Evolutionary conservation across 2,888 invertebrate genomes (phyloP), one percentile per base, ranked within the genome.

Genomic region (Sesia bembeciformis): DNA sequence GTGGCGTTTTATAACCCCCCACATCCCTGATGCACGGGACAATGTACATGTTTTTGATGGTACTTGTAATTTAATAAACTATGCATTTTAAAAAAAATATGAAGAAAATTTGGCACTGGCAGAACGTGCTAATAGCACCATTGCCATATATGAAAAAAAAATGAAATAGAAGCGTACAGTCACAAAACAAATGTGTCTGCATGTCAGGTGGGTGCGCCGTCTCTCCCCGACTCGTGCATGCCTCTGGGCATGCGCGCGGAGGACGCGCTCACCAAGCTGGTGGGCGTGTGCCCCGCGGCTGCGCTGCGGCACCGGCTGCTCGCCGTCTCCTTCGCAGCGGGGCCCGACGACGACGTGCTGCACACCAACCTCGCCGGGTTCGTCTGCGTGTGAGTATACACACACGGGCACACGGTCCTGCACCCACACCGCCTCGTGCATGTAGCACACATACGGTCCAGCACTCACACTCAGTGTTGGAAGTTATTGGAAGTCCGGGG

Each of bases 181-280:
- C 23, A 23, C 23, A 23, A 23, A 23, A 23, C 23, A 42, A 7
- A 42, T 42, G 42, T 43, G n/a, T n/a, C 5, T n/a, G 3, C 8
- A 4, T 23, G 5, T 1, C 61, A 89, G 92, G 96, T 98, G 68
- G 98, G 98, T 6, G 97, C 98, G 0, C 97, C 97, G 0, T 93
- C 95, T 0, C 87, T 99, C 56, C 98, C 99, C 0, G 97, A 96
- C 71, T 98, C 98, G 3, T 98, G 98, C 78, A 94, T 99, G 93
- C 99, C 99, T 0, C 91, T 98, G 56, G 99, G 98, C 53, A 98
- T 98, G 97, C 96, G 96, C 70, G 91, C 90, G 7, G 96, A 96
- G 74, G 98, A 98, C 81, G 97, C 96, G 75, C 91, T 95, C 59
- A 97, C 97, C 0, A 97, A 97, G 87, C 89, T 98, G 54, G 97